Conservation (phyloP, 2,888 invertebrate genomes). For the Hartigia nigra region DNA sequence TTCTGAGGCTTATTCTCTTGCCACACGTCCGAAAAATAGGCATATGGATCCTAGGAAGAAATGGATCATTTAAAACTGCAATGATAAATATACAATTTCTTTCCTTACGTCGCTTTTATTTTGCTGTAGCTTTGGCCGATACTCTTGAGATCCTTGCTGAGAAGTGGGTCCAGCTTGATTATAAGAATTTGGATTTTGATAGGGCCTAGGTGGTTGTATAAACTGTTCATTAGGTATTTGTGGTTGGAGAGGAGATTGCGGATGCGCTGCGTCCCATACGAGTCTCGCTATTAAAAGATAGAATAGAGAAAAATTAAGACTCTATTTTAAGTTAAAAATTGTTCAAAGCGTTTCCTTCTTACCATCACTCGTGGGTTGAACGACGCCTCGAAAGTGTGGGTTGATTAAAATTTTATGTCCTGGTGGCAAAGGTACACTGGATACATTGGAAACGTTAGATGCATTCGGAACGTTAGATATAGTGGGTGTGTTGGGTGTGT, state of each 20-base stretch:
- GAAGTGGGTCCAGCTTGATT: slow-evolving; percentile 34
- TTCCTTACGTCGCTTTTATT: slow-evolving; percentile 56
- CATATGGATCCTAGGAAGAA: slow-evolving; percentile 57
- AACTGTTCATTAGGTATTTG: slow-evolving; percentile 41
- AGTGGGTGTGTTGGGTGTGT: not conserved
- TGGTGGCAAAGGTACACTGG: slow-evolving; percentile 47
- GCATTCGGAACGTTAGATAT: slow-evolving; percentile 28
- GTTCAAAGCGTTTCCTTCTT: slow-evolving; percentile 46
- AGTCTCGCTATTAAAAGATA: slow-evolving; percentile 42
- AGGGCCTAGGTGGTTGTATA: slow-evolving; percentile 31
- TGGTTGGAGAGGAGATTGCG: slow-evolving; percentile 36
- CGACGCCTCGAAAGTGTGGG: slow-evolving; percentile 75
- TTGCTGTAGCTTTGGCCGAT: slow-evolving; percentile 49
- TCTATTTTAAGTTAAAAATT: not conserved
- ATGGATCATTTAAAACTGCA: not conserved
- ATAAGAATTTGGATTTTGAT: slow-evolving; percentile 47
- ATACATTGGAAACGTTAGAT: slow-evolving; percentile 31
- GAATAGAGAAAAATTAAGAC: slow-evolving; percentile 14
- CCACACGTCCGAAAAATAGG: slow-evolving; percentile 63
- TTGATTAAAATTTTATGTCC: slow-evolving; percentile 76
- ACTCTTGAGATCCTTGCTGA: slow-evolving; percentile 37
- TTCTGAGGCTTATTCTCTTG: slow-evolving; percentile 60
- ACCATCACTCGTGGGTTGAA: slow-evolving; percentile 70
- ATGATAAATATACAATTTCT: not conserved
- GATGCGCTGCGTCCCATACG: slow-evolving; percentile 54